phyloP scores from a whole-genome alignment of 2,797 vertebrate species.

The Lagorchestes hirsutus region DNA sequence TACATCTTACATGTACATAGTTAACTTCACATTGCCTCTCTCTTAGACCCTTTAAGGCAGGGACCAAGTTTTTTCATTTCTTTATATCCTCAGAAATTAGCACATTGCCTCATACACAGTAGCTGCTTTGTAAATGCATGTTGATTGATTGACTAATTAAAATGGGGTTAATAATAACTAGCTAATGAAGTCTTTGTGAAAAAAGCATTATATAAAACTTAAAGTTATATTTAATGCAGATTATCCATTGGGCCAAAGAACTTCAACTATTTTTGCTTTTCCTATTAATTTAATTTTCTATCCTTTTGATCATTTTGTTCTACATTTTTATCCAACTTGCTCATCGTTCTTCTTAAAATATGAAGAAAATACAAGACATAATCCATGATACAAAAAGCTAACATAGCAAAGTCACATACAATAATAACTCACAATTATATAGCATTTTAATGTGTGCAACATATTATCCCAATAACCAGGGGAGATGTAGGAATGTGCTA shows the following conservation, averaged over 20 bases:
- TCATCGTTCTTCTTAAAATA: neutral
- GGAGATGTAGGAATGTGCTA: neutral
- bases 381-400: neutral
- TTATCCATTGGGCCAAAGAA: neutral
- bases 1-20: neutral
- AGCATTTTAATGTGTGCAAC: neutral
- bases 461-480: neutral
- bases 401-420: neutral
- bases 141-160: neutral
- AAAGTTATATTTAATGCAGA: neutral
- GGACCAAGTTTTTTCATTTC: neutral
- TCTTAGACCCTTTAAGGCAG: neutral
- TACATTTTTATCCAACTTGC: neutral
- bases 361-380: neutral
- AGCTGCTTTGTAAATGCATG: neutral
- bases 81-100: neutral
- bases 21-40: neutral
- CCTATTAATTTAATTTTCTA: neutral
- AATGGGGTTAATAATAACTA: neutral
- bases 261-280: neutral
- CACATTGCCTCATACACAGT: neutral
- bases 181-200: neutral
- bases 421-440: neutral
- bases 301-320: neutral
- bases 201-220: neutral